Percentiles rank a stretch among this genome's conserved stretches.
Evolutionary conservation across 2,797 vertebrate genomes (phyloP).

Genomic region (Nyctalus aviator): DNA sequence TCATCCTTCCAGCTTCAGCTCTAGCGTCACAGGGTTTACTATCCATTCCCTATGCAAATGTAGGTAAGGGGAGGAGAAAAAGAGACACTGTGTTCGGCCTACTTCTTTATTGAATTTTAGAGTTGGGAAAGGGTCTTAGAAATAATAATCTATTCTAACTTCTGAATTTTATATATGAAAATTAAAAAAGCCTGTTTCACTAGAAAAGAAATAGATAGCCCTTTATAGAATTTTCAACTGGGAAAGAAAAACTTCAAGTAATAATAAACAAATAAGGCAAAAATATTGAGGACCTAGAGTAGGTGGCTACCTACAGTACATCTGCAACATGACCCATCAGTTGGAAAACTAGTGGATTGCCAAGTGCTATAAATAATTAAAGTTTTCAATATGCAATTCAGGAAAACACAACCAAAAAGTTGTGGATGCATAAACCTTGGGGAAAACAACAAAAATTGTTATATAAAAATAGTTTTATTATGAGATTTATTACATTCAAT

Average conservation of each 20-base stretch:
- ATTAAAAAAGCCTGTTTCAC: not conserved
- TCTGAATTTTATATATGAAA: slow-evolving; percentile 47
- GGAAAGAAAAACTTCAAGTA: slow-evolving; percentile 18
- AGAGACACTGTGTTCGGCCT: not conserved
- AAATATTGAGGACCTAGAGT: slow-evolving; percentile 18
- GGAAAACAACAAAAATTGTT: not conserved
- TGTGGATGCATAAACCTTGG: not conserved
- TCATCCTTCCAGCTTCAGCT: not conserved
- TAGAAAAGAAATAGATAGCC: slow-evolving; percentile 7
- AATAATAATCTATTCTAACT: not conserved
- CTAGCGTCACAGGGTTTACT: not conserved
- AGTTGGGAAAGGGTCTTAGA: not conserved
- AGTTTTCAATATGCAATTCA: not conserved
- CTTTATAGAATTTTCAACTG: not conserved
- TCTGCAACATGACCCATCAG: not conserved
- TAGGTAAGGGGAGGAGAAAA: not conserved
- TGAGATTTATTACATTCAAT: not conserved
- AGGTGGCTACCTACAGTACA: not conserved
- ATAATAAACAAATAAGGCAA: not conserved
- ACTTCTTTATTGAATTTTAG: not conserved
- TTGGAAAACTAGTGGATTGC: not conserved
- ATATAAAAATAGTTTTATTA: not conserved
- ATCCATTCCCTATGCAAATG: not conserved
- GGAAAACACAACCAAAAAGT: not conserved
- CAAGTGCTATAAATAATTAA: slow-evolving; percentile 36